A percentile compares a stretch with the other conserved stretches of the same genome.
phyloP scores from a whole-genome alignment of 2,797 vertebrate species.

The Cuniculus paca region DNA sequence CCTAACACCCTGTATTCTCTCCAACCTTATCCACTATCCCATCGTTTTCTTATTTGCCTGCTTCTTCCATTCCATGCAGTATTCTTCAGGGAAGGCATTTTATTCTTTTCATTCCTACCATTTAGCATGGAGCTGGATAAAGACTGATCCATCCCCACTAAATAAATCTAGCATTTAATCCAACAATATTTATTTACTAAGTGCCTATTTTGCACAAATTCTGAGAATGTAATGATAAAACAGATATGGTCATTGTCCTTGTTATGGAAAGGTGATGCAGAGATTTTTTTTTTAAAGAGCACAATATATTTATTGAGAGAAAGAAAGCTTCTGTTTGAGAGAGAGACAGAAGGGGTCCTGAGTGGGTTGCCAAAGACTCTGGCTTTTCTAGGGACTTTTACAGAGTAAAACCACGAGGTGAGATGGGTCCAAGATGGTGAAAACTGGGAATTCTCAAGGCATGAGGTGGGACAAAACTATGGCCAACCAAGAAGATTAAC shows the following conservation, averaged over 20 bases:
- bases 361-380: no score
- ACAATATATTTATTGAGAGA: no score
- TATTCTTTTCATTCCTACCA: slow-evolving; percentile 49
- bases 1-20: background rate
- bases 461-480: no score
- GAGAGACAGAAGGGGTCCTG: no score
- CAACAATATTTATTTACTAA: slow-evolving; percentile 65
- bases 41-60: slow-evolving; percentile 22
- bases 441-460: no score
- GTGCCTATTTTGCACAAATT: slow-evolving; percentile 10
- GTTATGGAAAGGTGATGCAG: background rate
- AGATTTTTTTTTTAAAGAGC: no score
- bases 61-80: slow-evolving; percentile 17
- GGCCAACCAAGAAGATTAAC: no score
- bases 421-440: no score
- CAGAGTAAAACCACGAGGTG: no score
- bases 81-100: background rate
- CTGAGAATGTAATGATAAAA: slow-evolving; percentile 5
- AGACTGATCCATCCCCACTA: slow-evolving; percentile 12
- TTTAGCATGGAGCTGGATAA: slow-evolving; percentile 36
- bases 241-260: slow-evolving; percentile 3
- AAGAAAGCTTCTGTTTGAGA: no score
- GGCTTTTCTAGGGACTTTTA: no score
- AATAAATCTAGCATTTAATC: slow-evolving; percentile 49
- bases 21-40: background rate